phyloP scores from a whole-genome alignment of 2,113 vertebrate species.

The Periophthalmus modestus region DNA sequence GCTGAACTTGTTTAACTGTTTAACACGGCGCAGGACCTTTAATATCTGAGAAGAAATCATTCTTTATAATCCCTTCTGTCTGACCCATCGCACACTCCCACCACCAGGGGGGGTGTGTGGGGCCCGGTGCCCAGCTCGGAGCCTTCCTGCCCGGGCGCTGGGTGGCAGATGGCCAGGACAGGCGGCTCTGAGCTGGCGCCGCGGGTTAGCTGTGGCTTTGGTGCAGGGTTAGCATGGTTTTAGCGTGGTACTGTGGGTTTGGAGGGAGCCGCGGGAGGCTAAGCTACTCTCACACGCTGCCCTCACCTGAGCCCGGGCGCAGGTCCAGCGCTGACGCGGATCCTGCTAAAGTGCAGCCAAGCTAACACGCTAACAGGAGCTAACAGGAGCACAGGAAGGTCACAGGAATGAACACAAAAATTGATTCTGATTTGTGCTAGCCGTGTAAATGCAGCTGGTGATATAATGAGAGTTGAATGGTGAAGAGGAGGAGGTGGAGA shows the following conservation, averaged over 20 bases:
- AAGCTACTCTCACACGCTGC: conserved; percentile 24
- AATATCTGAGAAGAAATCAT: no score
- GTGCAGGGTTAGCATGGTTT: not conserved
- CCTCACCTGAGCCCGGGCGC: conserved; percentile 9
- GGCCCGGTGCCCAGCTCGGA: conserved; percentile 25
- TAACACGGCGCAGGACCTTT: no score
- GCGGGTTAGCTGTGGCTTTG: conserved; percentile 5
- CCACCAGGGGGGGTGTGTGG: conserved; percentile 37
- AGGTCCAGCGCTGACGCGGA: not conserved
- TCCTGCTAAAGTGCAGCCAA: conserved; percentile 3
- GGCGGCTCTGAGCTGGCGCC: conserved; percentile 54
- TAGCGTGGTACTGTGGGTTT: conserved; percentile 37
- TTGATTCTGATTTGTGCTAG: not conserved
- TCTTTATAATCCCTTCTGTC: not conserved
- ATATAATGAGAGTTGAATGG: no score
- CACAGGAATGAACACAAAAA: not conserved
- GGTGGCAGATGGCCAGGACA: conserved; percentile 73
- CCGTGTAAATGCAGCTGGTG: no score
- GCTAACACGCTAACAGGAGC: not conserved
- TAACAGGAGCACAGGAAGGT: not conserved
- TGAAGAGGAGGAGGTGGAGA: no score
- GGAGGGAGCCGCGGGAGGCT: conserved; percentile 45
- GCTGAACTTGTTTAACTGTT: no score
- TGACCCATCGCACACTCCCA: not conserved
- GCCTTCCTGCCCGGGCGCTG: conserved; percentile 49